Evolutionary conservation across 2,797 vertebrate species (phyloP), one percentile per base, ranked within the genome.

Genomic region (Hoplostethus mediterraneus): DNA sequence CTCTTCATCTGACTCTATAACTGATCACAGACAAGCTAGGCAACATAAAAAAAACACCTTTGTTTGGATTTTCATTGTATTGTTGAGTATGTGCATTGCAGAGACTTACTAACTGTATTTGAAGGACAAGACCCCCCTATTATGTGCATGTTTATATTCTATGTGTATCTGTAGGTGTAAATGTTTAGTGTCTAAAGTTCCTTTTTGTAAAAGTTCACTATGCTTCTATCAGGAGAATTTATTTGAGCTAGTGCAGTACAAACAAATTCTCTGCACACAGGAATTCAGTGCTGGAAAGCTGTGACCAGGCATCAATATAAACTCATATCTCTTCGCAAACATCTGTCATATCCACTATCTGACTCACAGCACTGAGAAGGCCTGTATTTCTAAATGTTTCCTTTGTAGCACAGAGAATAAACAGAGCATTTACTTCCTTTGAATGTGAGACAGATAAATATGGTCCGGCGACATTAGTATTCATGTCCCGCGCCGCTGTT

Each of bases 391-490:
- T 80, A 77, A 84, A 86, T 86, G 77, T 86, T 84, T 84, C 73
- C 63, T 87, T 42, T 74, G 55, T 61, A 74, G 80, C 58, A 76
- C 31, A 66, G 66, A 81, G 81, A 87, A 85, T 48, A 79, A 84
- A 84, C 66, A 36, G 44, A 85, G 64, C 67, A 33, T 81, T 88
- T 86, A 83, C 63, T 77, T 64, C 38, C 56, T 65, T 59, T 76
- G 73, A 90, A 86, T 83, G 81, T 82, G 89, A 86, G 70, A 25
- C 73, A 67, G 87, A 90, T 84, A 85, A 79, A 86, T 73, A 38
- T 13, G 25, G 30, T 42, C 48, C 40, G n/a, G 58, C 9, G 3
- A 57, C 80, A 91, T 93, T 87, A 85, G 77, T 75, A 93, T 93
- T 92, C 86, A 78, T 75, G 74, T 51, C 72, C 67, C 31, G 36